A percentile compares a stretch with the other conserved stretches of the same genome.
phyloP scores from a whole-genome alignment of 2,797 vertebrate genomes.

The Typhlichthys subterraneus region DNA sequence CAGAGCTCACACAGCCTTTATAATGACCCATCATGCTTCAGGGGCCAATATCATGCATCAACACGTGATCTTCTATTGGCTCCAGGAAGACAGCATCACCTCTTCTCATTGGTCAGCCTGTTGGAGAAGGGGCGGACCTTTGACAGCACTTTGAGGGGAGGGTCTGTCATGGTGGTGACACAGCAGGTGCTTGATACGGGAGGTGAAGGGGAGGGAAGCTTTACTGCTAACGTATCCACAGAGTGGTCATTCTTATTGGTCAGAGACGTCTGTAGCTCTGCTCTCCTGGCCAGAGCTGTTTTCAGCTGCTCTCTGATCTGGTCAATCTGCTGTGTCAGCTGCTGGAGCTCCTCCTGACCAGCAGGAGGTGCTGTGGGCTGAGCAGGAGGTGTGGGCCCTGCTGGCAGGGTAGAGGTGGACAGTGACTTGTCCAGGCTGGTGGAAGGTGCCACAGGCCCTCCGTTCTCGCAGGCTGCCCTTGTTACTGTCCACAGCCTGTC shows the following conservation, averaged over 20 bases:
- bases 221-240: conserved; percentile 9
- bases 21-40: too few species aligned
- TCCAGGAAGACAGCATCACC: conserved; percentile 63
- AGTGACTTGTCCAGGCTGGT: conserved; percentile 41
- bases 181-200: conserved; percentile 53
- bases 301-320: conserved; percentile 79
- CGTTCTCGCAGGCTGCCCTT: conserved; percentile 66
- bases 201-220: background rate
- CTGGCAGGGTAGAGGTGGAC: conserved; percentile 28
- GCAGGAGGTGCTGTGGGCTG: conserved; percentile 3
- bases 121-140: conserved; percentile 62
- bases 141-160: conserved; percentile 56
- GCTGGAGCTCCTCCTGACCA: conserved; percentile 76
- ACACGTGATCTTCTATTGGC: conserved; percentile 7
- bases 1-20: too few species aligned
- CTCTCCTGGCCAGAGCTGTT: conserved; percentile 77
- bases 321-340: conserved; percentile 83
- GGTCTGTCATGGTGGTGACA: conserved; percentile 61
- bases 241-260: conserved; percentile 51
- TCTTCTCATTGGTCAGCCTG: conserved; percentile 70
- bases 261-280: conserved; percentile 80
- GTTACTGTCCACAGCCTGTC: background rate
- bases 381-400: background rate
- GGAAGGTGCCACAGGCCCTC: conserved; percentile 56
- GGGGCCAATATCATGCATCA: too few species aligned